A percentile compares a stretch with the other conserved stretches of the same genome.
Evolutionary conservation across 2,113 vertebrate genomes (phyloP).

Genomic region (Meriones unguiculatus): DNA sequence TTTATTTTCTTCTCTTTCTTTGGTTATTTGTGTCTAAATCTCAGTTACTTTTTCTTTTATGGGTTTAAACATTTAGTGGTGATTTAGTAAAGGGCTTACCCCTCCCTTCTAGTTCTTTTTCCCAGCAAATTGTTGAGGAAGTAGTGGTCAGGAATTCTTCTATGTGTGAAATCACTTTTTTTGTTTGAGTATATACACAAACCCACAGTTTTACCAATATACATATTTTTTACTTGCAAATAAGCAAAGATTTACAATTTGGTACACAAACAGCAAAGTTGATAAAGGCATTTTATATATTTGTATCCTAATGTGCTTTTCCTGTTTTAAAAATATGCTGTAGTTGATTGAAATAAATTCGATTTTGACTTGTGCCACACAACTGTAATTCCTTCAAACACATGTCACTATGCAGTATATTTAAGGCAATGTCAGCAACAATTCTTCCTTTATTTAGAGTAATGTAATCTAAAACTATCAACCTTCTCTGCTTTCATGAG

Average conservation of each 20-base stretch:
- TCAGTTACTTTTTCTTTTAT: conserved; percentile 65
- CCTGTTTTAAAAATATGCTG: conserved; percentile 74
- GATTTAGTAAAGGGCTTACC: conserved; percentile 53
- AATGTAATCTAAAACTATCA: conserved; percentile 79
- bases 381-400: conserved; percentile 81
- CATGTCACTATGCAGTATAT: conserved; percentile 75
- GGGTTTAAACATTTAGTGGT: conserved; percentile 64
- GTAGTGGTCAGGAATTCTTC: background rate
- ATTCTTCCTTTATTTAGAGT: conserved; percentile 78
- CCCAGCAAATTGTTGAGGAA: conserved; percentile 39
- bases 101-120: background rate
- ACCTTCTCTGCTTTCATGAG: conserved; percentile 69
- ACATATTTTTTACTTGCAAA: conserved; percentile 71
- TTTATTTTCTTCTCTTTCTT: conserved; percentile 68
- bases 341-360: conserved; percentile 81
- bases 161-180: conserved; percentile 18
- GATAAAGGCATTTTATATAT: conserved; percentile 74
- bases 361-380: conserved; percentile 77
- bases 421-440: conserved; percentile 84
- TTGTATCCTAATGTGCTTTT: conserved; percentile 66
- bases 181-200: conserved; percentile 24
- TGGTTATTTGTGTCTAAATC: conserved; percentile 68
- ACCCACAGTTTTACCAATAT: conserved; percentile 14
- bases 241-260: conserved; percentile 69
- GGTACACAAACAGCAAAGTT: conserved; percentile 65